These are phyloP conservation scores for Calidris pugnax DNA, from an alignment of 2,113 vertebrate genomes.

Conservation along the genomic window DNA sequence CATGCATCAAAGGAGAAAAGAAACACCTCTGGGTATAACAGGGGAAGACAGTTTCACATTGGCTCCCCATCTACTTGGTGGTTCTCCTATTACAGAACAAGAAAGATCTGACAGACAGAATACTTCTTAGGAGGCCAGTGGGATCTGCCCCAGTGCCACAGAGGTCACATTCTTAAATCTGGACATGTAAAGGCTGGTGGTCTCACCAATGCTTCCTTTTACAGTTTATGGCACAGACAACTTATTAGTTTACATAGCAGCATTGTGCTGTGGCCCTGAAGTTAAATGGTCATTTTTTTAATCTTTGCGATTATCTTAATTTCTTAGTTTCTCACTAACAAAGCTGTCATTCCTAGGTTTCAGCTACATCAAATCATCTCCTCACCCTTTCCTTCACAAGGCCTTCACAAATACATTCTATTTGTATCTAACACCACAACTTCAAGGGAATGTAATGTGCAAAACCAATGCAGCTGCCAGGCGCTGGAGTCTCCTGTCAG, in stretches of 20 bases:
- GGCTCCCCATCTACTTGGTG: neutral
- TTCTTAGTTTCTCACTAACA: neutral
- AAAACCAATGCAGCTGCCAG: neutral
- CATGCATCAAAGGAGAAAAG: neutral
- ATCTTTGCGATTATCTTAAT: neutral
- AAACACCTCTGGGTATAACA: neutral
- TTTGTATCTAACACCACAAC: neutral
- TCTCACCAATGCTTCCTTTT: neutral
- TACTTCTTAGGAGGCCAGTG: too few relatives aligned
- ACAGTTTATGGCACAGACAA: neutral
- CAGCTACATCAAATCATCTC: neutral
- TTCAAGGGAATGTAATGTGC: accelerated
- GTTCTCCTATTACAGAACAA: neutral
- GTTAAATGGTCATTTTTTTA: neutral
- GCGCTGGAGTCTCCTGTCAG: neutral
- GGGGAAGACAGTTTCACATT: neutral
- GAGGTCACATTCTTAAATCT: neutral
- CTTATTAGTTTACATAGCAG: neutral
- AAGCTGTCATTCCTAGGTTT: neutral
- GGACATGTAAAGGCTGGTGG: neutral
- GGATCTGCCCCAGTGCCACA: neutral
- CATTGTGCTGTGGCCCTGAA: accelerated
- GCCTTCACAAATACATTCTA: accelerated
- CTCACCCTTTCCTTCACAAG: neutral
- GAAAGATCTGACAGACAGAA: neutral